phyloP scores from a whole-genome alignment of 2,888 invertebrate genomes.

The Megalurothrips usitatus region DNA sequence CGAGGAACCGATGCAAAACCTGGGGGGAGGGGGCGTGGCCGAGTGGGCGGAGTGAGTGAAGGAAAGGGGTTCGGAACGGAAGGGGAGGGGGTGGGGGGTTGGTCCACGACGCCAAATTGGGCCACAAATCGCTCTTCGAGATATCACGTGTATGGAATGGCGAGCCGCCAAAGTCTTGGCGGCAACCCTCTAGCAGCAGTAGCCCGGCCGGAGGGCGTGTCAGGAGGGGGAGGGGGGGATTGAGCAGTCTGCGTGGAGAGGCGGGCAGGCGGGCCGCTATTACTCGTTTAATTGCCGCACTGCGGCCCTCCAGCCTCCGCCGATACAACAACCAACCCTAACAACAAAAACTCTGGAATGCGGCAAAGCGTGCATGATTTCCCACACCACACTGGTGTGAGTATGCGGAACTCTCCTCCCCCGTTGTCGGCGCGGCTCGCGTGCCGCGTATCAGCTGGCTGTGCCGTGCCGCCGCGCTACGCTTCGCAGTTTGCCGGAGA shows the following conservation, averaged over 20 bases:
- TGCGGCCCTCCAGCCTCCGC: not conserved
- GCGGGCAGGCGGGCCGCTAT: not conserved
- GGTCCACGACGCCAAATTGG: not conserved
- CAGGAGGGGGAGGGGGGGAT: not conserved
- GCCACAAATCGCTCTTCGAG: constrained; percentile 10
- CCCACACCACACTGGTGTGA: no score
- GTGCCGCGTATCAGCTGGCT: not conserved
- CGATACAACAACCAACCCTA: no score
- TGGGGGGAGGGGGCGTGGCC: not conserved
- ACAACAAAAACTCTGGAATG: no score
- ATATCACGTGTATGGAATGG: constrained; percentile 11
- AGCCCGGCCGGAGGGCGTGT: not conserved
- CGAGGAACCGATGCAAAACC: constrained; percentile 4
- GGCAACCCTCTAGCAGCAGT: not conserved
- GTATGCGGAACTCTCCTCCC: no score
- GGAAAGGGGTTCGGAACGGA: not conserved
- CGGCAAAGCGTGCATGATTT: not conserved
- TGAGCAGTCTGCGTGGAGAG: not conserved
- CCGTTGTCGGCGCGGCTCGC: no score
- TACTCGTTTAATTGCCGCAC: not conserved
- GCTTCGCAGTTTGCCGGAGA: not conserved
- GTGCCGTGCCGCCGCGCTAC: not conserved
- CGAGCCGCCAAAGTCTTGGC: not conserved
- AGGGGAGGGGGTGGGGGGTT: not conserved
- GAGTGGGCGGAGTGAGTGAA: not conserved